Conservation (phyloP, 2,113 vertebrate genomes). For the Oplegnathus fasciatus region DNA sequence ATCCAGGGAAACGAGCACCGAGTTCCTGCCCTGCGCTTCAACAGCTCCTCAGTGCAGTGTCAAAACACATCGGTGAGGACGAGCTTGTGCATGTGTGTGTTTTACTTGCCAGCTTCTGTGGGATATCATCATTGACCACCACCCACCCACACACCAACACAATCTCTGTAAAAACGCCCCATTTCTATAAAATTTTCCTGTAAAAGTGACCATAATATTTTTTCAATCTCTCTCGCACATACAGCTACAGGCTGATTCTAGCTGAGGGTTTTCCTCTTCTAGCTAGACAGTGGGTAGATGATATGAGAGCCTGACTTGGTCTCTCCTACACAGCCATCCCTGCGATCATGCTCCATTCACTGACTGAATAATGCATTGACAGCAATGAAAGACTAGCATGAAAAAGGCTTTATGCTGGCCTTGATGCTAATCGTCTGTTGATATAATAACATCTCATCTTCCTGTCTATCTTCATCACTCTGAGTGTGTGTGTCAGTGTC, state of each 20-base stretch:
- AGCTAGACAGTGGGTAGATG: conserved; percentile 35
- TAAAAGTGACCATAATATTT: conserved; percentile 34
- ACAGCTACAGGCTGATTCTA: conserved; percentile 10
- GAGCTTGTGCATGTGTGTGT: conserved; percentile 23
- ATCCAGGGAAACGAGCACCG: conserved; percentile 94
- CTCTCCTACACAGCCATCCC: conserved; percentile 28
- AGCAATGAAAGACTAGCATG: conserved; percentile 63
- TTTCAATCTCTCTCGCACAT: conserved; percentile 9
- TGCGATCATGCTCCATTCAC: conserved; percentile 63
- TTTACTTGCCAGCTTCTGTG: conserved; percentile 11
- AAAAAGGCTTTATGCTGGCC: conserved; percentile 70
- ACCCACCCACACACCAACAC: conserved; percentile 1
- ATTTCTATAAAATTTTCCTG: conserved; percentile 39
- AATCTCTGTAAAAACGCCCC: conserved; percentile 22
- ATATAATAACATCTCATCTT: conserved; percentile 79
- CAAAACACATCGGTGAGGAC: conserved; percentile 97
- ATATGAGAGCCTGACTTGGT: conserved; percentile 64
- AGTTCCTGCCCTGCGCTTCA: conserved; percentile 96
- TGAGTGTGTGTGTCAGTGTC: conserved; percentile 50
- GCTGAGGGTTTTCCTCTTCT: conserved; percentile 18
- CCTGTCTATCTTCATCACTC: conserved; percentile 76
- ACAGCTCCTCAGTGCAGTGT: conserved; percentile 98
- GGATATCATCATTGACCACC: conserved; percentile 17
- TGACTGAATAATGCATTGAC: conserved; percentile 64
- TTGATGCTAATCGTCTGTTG: conserved; percentile 76